These are phyloP conservation scores for Barnardius zonarius DNA, from an alignment of 2,113 vertebrate genomes.

Conservation along the genomic window DNA sequence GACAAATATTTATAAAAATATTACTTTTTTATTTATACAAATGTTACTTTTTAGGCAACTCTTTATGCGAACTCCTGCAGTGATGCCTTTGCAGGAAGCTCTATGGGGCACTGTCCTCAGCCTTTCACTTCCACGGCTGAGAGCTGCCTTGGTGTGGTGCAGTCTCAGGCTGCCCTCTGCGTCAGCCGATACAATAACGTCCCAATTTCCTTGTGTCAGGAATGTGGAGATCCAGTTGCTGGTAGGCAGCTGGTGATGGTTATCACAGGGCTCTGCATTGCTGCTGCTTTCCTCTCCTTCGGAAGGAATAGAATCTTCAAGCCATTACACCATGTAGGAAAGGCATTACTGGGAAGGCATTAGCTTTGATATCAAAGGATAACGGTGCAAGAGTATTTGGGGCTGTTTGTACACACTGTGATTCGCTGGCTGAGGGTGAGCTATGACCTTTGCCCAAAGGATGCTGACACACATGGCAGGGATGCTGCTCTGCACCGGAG, in stretches of 20 bases:
- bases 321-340: rapidly evolving
- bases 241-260: background rate
- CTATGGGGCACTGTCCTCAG: rapidly evolving
- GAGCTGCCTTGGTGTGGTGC: background rate
- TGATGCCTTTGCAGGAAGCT: rapidly evolving
- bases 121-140: rapidly evolving
- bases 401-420: background rate
- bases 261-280: background rate
- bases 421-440: background rate
- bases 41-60: background rate
- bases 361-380: rapidly evolving
- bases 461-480: rapidly evolving
- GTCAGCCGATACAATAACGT: rapidly evolving
- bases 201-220: background rate
- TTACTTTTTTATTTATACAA: background rate
- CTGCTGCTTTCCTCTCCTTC: background rate
- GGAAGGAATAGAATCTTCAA: background rate
- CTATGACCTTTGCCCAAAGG: rapidly evolving
- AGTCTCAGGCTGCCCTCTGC: background rate
- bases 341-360: rapidly evolving
- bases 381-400: rapidly evolving
- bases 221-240: rapidly evolving
- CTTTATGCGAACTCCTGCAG: rapidly evolving
- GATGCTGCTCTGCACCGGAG: rapidly evolving
- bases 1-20: background rate